Conservation (phyloP, 2,888 invertebrate species). For the Desoria tigrina region DNA sequence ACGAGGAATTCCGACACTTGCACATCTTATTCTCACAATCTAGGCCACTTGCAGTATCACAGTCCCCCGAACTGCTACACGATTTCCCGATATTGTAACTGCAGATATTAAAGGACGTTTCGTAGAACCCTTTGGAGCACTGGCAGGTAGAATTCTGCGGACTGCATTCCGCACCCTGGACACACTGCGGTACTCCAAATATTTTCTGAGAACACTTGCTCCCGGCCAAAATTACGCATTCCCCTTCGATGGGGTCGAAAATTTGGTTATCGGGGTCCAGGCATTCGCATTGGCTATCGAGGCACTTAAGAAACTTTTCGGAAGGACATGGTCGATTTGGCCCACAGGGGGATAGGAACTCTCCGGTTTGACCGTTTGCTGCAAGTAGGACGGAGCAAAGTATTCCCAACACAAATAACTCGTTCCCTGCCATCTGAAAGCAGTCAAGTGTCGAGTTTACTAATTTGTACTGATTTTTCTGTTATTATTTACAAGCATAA, state of each 20-base stretch:
- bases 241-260: conserved; percentile 20
- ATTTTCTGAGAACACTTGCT: conserved; percentile 13
- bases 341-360: conserved; percentile 19
- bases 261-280: conserved; percentile 29
- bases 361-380: neutral
- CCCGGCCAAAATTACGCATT: conserved; percentile 35
- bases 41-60: neutral
- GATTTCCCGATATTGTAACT: conserved; percentile 22
- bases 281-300: conserved; percentile 28
- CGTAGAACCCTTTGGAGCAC: conserved; percentile 25
- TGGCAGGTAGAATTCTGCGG: conserved; percentile 13
- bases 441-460: too few relatives aligned
- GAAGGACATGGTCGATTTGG: conserved; percentile 9
- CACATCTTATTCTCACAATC: conserved; percentile 6
- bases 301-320: conserved; percentile 26
- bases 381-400: neutral
- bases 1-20: conserved; percentile 19
- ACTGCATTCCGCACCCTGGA: conserved; percentile 26
- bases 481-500: too few relatives aligned
- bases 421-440: too few relatives aligned
- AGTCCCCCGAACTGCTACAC: conserved; percentile 11
- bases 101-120: conserved; percentile 11
- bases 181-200: conserved; percentile 10
- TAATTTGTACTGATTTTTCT: too few relatives aligned
- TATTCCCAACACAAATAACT: too few relatives aligned